Evolutionary conservation across 2,888 invertebrate species (phyloP), one percentile per base, ranked within the genome.

Genomic region (Drosophila nigricruria): DNA sequence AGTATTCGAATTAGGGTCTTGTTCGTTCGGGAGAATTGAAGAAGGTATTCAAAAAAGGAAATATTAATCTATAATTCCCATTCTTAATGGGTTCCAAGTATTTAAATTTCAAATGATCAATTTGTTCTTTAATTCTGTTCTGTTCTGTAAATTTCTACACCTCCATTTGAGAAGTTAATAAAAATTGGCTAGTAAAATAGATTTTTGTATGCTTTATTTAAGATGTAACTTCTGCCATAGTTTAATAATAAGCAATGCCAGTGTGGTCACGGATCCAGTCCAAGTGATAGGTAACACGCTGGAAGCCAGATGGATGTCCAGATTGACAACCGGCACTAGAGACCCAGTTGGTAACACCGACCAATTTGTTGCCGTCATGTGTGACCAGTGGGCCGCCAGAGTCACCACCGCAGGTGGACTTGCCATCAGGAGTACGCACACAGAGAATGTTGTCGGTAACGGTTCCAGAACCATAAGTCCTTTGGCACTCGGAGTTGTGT

Each of bases 381-480:
- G 79, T 65, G 5, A 88, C 89, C 77, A 92, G 69, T 20, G 92
- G 91, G 20, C 90, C 92, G 18, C 92, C 92, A 34, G 90, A 92
- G 63, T 92, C 92, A 2, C 92, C 91, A 3, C 79, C 72, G 71
- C 91, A 91, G 4, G 87, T 84, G 12, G 90, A 83, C 25, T 69
- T 80, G 32, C 82, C 82, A 0, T 68, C 67, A 57, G 76, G 58
- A 3, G 86, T 87, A 20, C 77, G 59, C 9, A 83, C 83, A 47
- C 92, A 91, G 50, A 92, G 58, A 30, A 82, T 84, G 43, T 80
- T 79, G 12, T 74, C 50, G 40, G 47, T 5, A n/a, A 53, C 18
- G 5, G 34, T 40, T 25, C 4, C 16, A 0, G 42, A 18, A 52
- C 73, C 64, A n/a, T 75, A 89, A 23, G 68, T 74, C 1, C 42